phyloP scores from a whole-genome alignment of 2,888 invertebrate genomes.

The Clunio marinus region DNA sequence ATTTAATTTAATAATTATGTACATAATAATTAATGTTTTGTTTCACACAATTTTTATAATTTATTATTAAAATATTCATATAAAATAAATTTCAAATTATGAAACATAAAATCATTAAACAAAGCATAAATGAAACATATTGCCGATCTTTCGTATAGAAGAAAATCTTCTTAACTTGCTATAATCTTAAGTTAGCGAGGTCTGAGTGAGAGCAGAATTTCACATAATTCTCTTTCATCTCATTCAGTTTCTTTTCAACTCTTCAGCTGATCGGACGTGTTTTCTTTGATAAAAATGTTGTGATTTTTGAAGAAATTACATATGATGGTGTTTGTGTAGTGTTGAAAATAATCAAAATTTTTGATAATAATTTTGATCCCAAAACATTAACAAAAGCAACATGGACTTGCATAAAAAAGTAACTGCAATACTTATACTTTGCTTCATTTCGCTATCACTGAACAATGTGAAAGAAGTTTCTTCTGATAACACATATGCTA shows the following conservation, averaged over 20 bases:
- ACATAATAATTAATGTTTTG: background rate
- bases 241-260: conserved; percentile 31
- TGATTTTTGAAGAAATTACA: conserved; percentile 1
- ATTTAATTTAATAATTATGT: background rate
- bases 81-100: too few relatives aligned
- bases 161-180: too few relatives aligned
- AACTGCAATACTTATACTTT: background rate
- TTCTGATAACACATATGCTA: conserved; percentile 33
- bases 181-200: conserved; percentile 15
- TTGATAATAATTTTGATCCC: conserved; percentile 19
- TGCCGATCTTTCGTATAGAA: too few relatives aligned
- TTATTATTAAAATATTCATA: too few relatives aligned
- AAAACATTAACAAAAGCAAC: conserved; percentile 5
- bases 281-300: background rate
- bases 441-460: background rate
- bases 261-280: conserved; percentile 29
- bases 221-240: conserved; percentile 11
- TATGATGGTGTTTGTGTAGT: conserved; percentile 32
- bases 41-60: too few relatives aligned
- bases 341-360: conserved; percentile 29
- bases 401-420: conserved; percentile 6
- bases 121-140: too few relatives aligned
- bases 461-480: background rate
- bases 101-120: too few relatives aligned
- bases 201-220: background rate